Evolutionary conservation across 2,113 vertebrate genomes (phyloP).

Genomic region (Phaethon lepturus): DNA sequence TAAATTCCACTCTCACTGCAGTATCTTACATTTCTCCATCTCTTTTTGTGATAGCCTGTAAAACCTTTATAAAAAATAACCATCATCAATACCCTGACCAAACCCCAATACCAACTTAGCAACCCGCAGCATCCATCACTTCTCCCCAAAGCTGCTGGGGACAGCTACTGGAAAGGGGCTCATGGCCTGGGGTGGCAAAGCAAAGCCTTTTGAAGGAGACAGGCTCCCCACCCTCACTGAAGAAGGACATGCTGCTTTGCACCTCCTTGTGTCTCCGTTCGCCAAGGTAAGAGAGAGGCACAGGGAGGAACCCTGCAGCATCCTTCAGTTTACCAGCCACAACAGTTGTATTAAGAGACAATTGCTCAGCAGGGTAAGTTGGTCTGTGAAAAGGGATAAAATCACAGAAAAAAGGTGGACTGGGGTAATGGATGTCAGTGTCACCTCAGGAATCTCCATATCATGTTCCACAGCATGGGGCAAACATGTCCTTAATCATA

Average conservation of each 20-base stretch:
- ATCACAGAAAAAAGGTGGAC: not conserved
- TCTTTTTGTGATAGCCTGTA: not conserved
- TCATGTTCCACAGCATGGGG: not conserved
- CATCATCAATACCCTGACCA: not conserved
- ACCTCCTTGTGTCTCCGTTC: fast-evolving
- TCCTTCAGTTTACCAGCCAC: not conserved
- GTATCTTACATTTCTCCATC: not conserved
- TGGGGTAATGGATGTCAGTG: not conserved
- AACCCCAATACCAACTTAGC: not conserved
- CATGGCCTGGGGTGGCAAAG: fast-evolving
- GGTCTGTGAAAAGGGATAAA: not conserved
- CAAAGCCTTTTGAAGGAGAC: not conserved
- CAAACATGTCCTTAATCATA: not conserved
- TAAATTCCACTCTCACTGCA: not conserved
- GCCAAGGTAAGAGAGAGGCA: not conserved
- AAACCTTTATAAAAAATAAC: not conserved
- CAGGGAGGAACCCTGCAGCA: not conserved
- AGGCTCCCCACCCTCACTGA: not conserved
- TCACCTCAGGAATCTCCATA: not conserved
- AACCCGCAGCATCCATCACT: not conserved
- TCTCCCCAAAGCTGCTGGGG: not conserved
- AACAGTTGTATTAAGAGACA: not conserved
- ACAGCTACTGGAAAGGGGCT: not conserved
- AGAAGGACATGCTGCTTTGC: not conserved
- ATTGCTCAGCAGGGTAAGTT: not conserved